Evolutionary conservation across 2,113 vertebrate species (phyloP).

Genomic region (Eretmodus cyanostictus): DNA sequence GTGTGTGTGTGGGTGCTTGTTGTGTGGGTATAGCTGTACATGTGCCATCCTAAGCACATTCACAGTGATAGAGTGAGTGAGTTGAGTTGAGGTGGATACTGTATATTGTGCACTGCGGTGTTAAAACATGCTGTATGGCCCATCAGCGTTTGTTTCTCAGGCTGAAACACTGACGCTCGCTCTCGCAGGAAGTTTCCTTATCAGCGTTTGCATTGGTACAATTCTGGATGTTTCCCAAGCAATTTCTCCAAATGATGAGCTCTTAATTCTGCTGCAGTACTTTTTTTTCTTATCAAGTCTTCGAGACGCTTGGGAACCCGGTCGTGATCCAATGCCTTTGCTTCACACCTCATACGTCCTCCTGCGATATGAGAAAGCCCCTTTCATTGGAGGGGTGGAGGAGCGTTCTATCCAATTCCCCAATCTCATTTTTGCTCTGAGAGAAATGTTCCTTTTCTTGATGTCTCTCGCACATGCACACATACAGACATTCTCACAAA

Average conservation of each 20-base stretch:
- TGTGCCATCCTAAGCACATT: conserved; percentile 7
- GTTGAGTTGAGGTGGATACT: conserved; percentile 13
- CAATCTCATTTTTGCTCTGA: conserved; percentile 53
- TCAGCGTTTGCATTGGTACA: not conserved
- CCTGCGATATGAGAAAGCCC: conserved; percentile 20
- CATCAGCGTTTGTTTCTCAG: conserved; percentile 3
- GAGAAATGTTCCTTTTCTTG: conserved; percentile 41
- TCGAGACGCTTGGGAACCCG: not conserved
- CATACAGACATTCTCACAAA: not conserved
- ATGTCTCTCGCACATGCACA: not conserved
- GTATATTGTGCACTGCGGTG: conserved; percentile 6
- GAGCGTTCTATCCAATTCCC: conserved; percentile 46
- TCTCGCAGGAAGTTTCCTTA: conserved; percentile 25
- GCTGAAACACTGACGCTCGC: not conserved
- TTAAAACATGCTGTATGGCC: not conserved
- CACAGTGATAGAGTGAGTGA: conserved; percentile 31
- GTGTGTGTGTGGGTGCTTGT: not conserved
- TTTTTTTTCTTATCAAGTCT: conserved; percentile 18
- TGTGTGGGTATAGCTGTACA: not conserved
- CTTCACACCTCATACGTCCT: conserved; percentile 31
- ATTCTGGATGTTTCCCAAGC: not conserved
- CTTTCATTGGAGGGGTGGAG: conserved; percentile 27
- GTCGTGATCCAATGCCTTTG: conserved; percentile 9
- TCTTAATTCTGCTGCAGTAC: not conserved
- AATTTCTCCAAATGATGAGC: conserved; percentile 15